Evolutionary conservation across 2,113 vertebrate genomes (phyloP), one percentile per base, ranked within the genome.

Genomic region (Propithecus coquereli): DNA sequence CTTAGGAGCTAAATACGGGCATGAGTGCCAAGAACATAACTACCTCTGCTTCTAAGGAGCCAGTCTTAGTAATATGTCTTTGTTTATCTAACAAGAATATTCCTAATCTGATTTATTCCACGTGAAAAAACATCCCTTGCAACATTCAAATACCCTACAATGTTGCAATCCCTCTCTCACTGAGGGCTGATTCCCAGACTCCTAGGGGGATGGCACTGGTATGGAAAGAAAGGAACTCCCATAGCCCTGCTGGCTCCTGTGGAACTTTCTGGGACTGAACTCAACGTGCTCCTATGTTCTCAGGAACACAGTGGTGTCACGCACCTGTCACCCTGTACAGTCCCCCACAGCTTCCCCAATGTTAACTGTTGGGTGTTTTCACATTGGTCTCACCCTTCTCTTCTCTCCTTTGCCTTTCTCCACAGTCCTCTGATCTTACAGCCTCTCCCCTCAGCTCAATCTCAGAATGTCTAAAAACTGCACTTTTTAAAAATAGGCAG

Each of bases 301-400:
- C 37, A 18, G 1, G 8, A 0, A 12, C 0, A 3, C 45, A 4
- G 0, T 1, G 30, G n/a, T 6, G 0, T 3, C 9, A 0, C 1
- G 3, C 6, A 8, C 20, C 30, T 10, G 10, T 27, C 50, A 13
- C 23, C 12, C 25, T 89, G 43, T 52, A 54, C 40, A 1, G 30
- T 11, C n/a, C 23, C 7, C 47, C 32, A 2, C 0, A 0, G 4
- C 6, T 25, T 63, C 11, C 13, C 27, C 0, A 2, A 25, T 8
- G 5, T 63, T 34, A 30, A 16, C 71, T 6, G 1, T 52, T 61
- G 61, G 14, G 34, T 40, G 1, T 47, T n/a, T 17, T 30, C 3
- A 1, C 0, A 4, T 2, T 74, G 13, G 6, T 25, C 37, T 6
- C 0, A 8, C 32, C 9, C 14, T 37, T 65, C 14, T 50, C 40